Evolutionary conservation across 2,888 invertebrate genomes (phyloP).

Genomic region (Linyphia triangularis): DNA sequence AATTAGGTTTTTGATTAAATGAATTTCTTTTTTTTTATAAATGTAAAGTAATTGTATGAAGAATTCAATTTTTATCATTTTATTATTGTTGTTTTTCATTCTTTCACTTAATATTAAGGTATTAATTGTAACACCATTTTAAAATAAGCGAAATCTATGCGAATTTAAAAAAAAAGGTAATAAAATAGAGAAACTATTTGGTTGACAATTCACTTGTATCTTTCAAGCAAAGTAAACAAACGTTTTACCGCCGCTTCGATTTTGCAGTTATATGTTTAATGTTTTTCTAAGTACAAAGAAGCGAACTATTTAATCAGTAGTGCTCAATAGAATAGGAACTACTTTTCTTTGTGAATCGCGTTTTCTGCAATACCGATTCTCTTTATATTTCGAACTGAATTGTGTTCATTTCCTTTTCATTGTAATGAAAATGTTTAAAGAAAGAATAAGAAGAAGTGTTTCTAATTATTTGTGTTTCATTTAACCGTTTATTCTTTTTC

Average conservation of each 20-base stretch:
- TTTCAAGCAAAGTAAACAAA: no score
- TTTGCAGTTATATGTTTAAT: neutral
- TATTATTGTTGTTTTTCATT: no score
- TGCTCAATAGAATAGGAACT: neutral
- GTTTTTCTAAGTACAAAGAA: neutral
- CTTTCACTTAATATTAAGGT: no score
- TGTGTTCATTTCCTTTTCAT: constrained; percentile 4
- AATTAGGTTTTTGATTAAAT: no score
- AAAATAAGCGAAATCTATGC: no score
- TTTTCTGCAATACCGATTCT: neutral
- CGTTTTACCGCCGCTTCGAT: neutral
- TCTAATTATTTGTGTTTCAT: neutral
- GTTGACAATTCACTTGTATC: neutral
- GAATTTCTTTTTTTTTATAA: no score
- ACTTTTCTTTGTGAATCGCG: neutral
- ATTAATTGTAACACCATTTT: no score
- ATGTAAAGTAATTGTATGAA: no score
- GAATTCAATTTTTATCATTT: no score
- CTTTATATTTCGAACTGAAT: neutral
- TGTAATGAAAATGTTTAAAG: constrained; percentile 4
- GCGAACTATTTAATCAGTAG: neutral
- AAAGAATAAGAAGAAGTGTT: neutral
- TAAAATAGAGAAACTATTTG: neutral
- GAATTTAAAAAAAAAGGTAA: neutral
- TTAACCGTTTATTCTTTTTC: neutral